Evolutionary conservation across 2,113 vertebrate genomes (phyloP), one percentile per base, ranked within the genome.

Genomic region (Myiagra hebetior): DNA sequence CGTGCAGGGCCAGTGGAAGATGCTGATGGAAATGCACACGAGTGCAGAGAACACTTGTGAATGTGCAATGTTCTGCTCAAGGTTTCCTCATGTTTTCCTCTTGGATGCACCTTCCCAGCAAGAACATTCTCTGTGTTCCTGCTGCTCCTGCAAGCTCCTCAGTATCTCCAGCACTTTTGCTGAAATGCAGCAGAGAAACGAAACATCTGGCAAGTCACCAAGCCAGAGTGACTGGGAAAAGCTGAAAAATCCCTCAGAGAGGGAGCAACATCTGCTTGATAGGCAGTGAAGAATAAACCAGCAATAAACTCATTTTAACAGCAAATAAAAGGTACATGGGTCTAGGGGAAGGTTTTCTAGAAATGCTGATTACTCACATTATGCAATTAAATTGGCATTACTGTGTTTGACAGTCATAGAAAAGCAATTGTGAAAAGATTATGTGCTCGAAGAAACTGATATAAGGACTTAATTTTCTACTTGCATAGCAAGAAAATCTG

Each of bases 211-310:
- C 93, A 93, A 87, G 50, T 78, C 89, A 97, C 91, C 95, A 97
- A 97, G 88, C 35, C 59, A 95, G 74, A 98, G 93, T 72, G 82
- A 91, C 94, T 96, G 94, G 93, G 89, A 97, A 97, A 96, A 78
- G 26, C 85, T 55, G 91, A 95, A 95, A 94, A 97, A 95, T 93
- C 93, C 97, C 96, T 97, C 11, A 0, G 97, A 97, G 97, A 97
- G 62, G 23, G 62, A 95, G 85, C 64, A 98, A 97, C 97, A 98
- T 98, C 97, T 98, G 97, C 89, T 97, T 93, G 94, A 97, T 96
- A 97, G 94, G 95, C 97, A 84, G 89, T 95, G 97, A 96, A 98
- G 98, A 98, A 97, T 97, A 98, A 98, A 97, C 95, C 85, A 70
- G 47, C 97, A 97, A 98, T 97, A 98, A 98, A 97, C 95, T 97